Evolutionary conservation across 2,888 invertebrate species (phyloP), one percentile per base, ranked within the genome.

Genomic region (Creontiades dilutus): DNA sequence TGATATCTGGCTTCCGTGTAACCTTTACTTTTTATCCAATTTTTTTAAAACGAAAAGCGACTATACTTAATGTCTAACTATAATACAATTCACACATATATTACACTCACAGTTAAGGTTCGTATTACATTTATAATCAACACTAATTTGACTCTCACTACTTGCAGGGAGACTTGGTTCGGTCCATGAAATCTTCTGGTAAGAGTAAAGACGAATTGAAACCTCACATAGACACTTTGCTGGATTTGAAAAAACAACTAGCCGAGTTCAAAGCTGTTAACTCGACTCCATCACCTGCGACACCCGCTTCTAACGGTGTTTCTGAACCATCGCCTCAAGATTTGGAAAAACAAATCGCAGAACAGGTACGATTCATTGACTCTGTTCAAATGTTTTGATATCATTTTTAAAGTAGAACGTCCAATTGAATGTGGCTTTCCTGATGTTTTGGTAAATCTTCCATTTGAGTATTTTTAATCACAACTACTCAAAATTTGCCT

Each of bases 181-280:
- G 98, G 78, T 94, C 95, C 90, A 93, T 98, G 27, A 98, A 98
- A 93, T 94, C 96, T 0, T 94, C 95, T 9, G 97, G 96, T 78
- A 96, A 95, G 89, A 96, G 96, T 91, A 98, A 98, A 93, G 92
- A 95, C 0, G 95, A 95, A 0, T 96, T 97, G 95, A 96, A 97
- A 92, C 96, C 96, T 0, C 96, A 97, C 93, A 96, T 98, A 0
- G 94, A 95, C 27, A 94, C 94, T 89, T 94, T 98, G 76, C 93
- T 97, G 19, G 95, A 95, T 82, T 93, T 98, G 82, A 98, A 98
- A 93, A 95, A 95, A 91, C 95, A 95, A 92, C 94, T 97, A 14
- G 85, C 85, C 9, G 85, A 85, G 19, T 86, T 90, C 37, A 85
- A 90, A 86, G 85, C 57, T 16, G 55, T 55, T 3, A 88, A 55